Evolutionary conservation across 2,888 invertebrate genomes (phyloP).

Genomic region (Leucania comma): DNA sequence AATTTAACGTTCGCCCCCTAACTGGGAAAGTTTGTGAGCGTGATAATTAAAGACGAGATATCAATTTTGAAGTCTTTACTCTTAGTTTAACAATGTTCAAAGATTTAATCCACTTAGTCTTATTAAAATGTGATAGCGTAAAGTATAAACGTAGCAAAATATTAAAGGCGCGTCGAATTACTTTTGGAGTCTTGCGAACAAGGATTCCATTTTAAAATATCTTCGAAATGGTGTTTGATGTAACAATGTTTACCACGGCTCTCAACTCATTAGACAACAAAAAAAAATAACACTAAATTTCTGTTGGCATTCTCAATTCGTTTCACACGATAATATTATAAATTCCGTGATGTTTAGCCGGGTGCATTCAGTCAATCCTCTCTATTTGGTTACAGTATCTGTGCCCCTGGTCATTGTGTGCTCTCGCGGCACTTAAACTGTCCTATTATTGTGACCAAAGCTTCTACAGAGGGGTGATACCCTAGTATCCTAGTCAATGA

Average conservation of each 20-base stretch:
- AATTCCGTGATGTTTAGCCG: conserved; percentile 47
- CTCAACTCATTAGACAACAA: not conserved
- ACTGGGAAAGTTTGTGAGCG: conserved; percentile 82
- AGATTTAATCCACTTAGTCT: conserved; percentile 66
- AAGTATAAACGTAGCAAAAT: conserved; percentile 29
- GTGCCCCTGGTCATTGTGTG: conserved; percentile 71
- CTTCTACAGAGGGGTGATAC: conserved; percentile 75
- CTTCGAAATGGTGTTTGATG: conserved; percentile 11
- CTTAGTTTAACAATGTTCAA: conserved; percentile 68
- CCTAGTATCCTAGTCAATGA: conserved; percentile 75
- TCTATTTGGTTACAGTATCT: conserved; percentile 69
- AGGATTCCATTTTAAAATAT: conserved; percentile 22
- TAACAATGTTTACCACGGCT: not conserved
- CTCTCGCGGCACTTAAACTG: conserved; percentile 74
- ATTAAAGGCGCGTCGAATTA: conserved; percentile 19
- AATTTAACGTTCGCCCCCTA: conserved; percentile 85
- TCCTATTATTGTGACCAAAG: conserved; percentile 75
- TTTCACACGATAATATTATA: conserved; percentile 52
- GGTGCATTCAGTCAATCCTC: conserved; percentile 64
- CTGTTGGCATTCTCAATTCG: conserved; percentile 37
- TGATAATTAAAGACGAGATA: conserved; percentile 87
- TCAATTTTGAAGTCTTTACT: conserved; percentile 79
- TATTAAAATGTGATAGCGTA: conserved; percentile 56
- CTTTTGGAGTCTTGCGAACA: conserved; percentile 17
- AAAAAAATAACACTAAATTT: conserved; percentile 19